Conservation (phyloP, 2,888 invertebrate species). For the Phymatocera aterrima region DNA sequence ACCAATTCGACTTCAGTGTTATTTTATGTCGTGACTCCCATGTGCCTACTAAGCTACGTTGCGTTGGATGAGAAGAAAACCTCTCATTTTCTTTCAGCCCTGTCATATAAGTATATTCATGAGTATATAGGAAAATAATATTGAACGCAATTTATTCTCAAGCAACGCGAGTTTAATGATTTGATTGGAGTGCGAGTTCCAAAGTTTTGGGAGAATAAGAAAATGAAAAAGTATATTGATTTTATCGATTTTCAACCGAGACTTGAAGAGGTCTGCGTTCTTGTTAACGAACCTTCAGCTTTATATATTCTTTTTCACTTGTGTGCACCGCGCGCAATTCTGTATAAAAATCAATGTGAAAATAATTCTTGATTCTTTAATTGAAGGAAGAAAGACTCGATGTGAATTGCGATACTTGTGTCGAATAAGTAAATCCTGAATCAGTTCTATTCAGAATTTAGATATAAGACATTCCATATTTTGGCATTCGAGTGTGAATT, state of each 20-base stretch:
- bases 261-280: neutral
- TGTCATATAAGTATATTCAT: too few species aligned
- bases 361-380: neutral
- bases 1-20: conserved; percentile 1
- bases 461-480: neutral
- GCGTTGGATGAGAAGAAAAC: neutral
- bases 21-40: neutral
- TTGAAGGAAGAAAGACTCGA: neutral
- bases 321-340: neutral
- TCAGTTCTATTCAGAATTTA: neutral
- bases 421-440: neutral
- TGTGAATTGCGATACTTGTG: neutral
- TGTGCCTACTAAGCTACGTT: neutral
- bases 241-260: conserved; percentile 4
- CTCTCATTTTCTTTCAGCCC: neutral
- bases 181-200: conserved; percentile 10
- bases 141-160: conserved; percentile 5
- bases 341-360: too few species aligned
- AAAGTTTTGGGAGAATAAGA: neutral
- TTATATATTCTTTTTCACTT: neutral
- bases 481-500: neutral
- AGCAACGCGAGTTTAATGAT: conserved; percentile 16
- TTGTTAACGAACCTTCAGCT: neutral
- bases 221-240: neutral
- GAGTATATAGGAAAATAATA: neutral